Evolutionary conservation across 35 echinoderm and acorn worm species (phyloP), one percentile per base, ranked within the genome.

Genomic region (Apostichopus californicus): DNA sequence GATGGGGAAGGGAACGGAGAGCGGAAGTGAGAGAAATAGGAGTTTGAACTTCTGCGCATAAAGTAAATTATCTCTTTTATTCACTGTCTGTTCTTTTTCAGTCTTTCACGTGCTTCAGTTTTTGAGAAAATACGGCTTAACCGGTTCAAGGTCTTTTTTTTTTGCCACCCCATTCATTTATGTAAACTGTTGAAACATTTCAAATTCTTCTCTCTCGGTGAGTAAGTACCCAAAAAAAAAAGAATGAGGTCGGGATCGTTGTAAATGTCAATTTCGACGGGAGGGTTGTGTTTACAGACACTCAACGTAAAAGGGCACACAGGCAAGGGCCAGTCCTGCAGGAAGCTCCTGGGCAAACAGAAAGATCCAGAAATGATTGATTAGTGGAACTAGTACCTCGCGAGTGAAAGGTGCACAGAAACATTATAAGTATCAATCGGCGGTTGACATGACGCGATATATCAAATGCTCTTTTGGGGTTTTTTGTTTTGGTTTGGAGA

Each of bases 251-350:
- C 71, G 71, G 14, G 21, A 75, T 18, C 71, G 1, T 20, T 22
- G 3, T 75, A 75, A 14, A 75, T 75, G 71, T 75, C 71, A 75
- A 75, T 68, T 75, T 22, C 6, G n/a, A 75, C 13, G 14, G 71
- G 17, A 75, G 71, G 14, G n/a, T 18, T 75, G n/a, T 75, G 21
- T 75, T 75, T 75, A 22, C 71, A 75, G 2, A 75, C n/a, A 75
- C 71, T 75, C 20, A 75, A 75, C 71, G 71, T 75, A 75, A 75
- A 75, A 75, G 17, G 71, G 71, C 71, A 75, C 71, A 75, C 20
- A 3, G 71, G 17, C 71, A 75, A 75, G 71, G n/a, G n/a, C 14
- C 20, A 18, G 71, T 13, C 14, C 71, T 75, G 71, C n/a, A 18
- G 6, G 17, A 22, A 75, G 71, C 14, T 75, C 71, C 71, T n/a